These are phyloP conservation scores for Noctuana brunneofusca DNA, from an alignment of 2,888 invertebrate genomes.

Conservation along the genomic window DNA sequence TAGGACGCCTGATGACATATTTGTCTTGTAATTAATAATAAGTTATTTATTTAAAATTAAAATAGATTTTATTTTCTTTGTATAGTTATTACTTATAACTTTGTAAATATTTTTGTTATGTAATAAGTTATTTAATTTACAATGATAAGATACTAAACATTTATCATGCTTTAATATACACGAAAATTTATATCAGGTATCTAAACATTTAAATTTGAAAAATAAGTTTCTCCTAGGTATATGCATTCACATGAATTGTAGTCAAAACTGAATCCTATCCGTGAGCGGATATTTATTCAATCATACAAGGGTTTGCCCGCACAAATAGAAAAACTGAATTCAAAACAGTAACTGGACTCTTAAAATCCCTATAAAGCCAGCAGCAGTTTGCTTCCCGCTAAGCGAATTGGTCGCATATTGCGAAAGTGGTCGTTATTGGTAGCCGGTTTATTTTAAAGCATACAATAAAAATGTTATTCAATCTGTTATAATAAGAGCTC, in stretches of 20 bases:
- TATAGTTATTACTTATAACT: too few relatives aligned
- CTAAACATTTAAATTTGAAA: too few relatives aligned
- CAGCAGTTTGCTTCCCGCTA: neutral
- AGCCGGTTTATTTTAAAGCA: neutral
- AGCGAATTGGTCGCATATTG: conserved; percentile 7
- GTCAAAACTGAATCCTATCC: too few relatives aligned
- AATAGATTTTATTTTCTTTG: too few relatives aligned
- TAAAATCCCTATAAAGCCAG: neutral
- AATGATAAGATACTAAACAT: too few relatives aligned
- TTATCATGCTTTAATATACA: too few relatives aligned
- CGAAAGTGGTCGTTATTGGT: conserved; percentile 1
- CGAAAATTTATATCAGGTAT: too few relatives aligned
- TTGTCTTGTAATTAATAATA: conserved; percentile 3
- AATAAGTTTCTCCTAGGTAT: too few relatives aligned
- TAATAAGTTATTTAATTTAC: neutral
- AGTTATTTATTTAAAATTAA: neutral
- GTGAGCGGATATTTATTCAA: neutral
- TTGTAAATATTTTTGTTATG: too few relatives aligned
- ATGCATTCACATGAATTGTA: too few relatives aligned
- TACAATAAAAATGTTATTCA: conserved; percentile 24
- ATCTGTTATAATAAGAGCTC: neutral
- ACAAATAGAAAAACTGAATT: neutral
- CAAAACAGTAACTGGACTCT: neutral
- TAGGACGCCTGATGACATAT: conserved; percentile 6
- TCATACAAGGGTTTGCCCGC: neutral